These are phyloP conservation scores for Chondrilla cf. caribensis DNA, from an alignment of 37 sponge, comb jelly and placozoan species.

Conservation along the genomic window DNA sequence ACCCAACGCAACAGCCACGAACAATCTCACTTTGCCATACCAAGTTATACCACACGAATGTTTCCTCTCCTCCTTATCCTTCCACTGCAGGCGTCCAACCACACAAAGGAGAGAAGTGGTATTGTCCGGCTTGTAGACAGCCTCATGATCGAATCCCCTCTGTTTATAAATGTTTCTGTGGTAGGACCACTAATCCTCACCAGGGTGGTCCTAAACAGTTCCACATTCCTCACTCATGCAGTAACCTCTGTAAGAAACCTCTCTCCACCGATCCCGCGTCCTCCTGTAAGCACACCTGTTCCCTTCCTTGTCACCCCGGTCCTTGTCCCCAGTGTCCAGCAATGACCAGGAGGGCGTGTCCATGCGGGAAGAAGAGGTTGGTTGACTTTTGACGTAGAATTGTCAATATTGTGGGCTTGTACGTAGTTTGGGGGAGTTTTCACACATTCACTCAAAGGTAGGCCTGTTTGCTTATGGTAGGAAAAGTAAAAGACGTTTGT, in stretches of 20 bases:
- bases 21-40: too few relatives aligned
- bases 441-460: too few relatives aligned
- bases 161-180: constrained; percentile 85
- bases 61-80: neutral
- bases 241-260: constrained; percentile 57
- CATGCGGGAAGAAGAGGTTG: constrained; percentile 62
- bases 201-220: neutral
- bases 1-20: too few relatives aligned
- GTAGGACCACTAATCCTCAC: constrained; percentile 54
- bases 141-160: constrained; percentile 41
- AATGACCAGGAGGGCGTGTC: constrained; percentile 47
- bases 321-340: constrained; percentile 83
- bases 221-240: constrained; percentile 62
- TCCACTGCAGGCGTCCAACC: neutral
- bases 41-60: too few relatives aligned
- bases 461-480: too few relatives aligned
- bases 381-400: too few relatives aligned
- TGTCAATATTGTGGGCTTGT: too few relatives aligned
- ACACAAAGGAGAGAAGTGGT: constrained; percentile 50
- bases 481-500: too few relatives aligned
- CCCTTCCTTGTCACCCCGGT: constrained; percentile 64
- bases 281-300: constrained; percentile 47
- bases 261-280: constrained; percentile 30
- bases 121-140: constrained; percentile 72
- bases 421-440: too few relatives aligned